phyloP scores from a whole-genome alignment of 2,888 invertebrate species.

The Microchrysa polita region DNA sequence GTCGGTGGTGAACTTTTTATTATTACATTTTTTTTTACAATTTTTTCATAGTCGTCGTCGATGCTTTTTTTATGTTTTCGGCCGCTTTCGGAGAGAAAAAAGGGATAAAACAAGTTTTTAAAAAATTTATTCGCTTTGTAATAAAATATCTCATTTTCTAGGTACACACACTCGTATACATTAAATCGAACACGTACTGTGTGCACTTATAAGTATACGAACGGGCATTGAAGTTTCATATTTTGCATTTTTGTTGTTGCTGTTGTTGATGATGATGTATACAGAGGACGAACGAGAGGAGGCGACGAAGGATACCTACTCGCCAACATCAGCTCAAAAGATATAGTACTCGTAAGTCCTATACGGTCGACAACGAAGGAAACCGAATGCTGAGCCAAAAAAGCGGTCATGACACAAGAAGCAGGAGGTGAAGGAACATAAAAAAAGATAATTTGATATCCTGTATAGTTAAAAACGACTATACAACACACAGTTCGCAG shows the following conservation, averaged over 20 bases:
- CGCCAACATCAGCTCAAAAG: slow-evolving; percentile 20
- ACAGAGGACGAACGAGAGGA: slow-evolving; percentile 14
- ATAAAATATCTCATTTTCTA: slow-evolving; percentile 52
- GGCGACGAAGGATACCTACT: no score
- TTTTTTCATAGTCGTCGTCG: slow-evolving; percentile 40
- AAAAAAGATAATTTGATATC: slow-evolving; percentile 50
- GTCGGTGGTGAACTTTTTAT: slow-evolving; percentile 42
- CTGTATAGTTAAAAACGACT: slow-evolving; percentile 50
- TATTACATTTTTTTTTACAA: slow-evolving; percentile 41
- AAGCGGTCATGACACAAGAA: no score
- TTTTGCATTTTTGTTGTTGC: slow-evolving; percentile 4
- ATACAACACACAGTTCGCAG: slow-evolving; percentile 45
- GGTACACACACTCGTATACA: slow-evolving; percentile 46
- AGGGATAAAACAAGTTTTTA: slow-evolving; percentile 50
- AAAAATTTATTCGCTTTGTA: slow-evolving; percentile 51
- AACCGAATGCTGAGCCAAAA: neutral
- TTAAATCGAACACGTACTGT: slow-evolving; percentile 42
- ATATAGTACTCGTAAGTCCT: neutral
- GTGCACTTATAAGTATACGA: slow-evolving; percentile 26
- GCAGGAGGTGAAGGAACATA: slow-evolving; percentile 23
- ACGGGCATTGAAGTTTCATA: neutral
- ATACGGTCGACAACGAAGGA: slow-evolving; percentile 10
- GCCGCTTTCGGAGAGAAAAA: slow-evolving; percentile 46
- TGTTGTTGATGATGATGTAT: slow-evolving; percentile 1
- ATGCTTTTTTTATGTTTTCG: slow-evolving; percentile 39